A percentile compares a stretch with the other conserved stretches of the same genome.
Conservation (phyloP, 2,113 vertebrate species). For the Lethenteron reissneri region DNA sequence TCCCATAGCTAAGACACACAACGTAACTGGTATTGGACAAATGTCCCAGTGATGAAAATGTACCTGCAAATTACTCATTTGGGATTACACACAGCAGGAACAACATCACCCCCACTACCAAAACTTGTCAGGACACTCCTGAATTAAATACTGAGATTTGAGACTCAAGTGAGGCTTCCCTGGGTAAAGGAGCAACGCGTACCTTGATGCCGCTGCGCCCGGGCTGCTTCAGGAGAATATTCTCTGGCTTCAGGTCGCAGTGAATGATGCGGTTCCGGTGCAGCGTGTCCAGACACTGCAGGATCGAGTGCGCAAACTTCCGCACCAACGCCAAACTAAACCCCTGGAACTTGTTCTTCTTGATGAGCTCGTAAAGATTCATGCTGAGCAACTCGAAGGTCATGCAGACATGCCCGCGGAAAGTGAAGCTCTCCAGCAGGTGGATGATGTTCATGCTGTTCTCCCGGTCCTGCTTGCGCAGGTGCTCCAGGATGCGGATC, state of each 20-base stretch:
- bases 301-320: slow-evolving; percentile 86
- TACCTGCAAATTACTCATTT: no score
- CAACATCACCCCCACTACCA: no score
- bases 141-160: no score
- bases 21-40: no score
- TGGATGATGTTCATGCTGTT: slow-evolving; percentile 86
- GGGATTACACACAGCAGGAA: no score
- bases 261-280: slow-evolving; percentile 79
- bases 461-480: slow-evolving; percentile 78
- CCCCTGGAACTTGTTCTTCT: slow-evolving; percentile 93
- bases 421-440: slow-evolving; percentile 94
- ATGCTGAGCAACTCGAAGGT: slow-evolving; percentile 88
- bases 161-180: no score
- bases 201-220: slow-evolving; percentile 79
- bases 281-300: slow-evolving; percentile 77
- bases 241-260: slow-evolving; percentile 94
- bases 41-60: no score
- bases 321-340: slow-evolving; percentile 78
- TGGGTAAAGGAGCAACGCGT: background rate
- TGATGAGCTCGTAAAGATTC: slow-evolving; percentile 95
- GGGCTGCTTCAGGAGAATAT: slow-evolving; percentile 88
- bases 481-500: slow-evolving; percentile 83
- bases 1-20: no score
- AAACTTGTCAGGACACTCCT: no score
- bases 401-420: slow-evolving; percentile 95